phyloP scores from a whole-genome alignment of 2,888 invertebrate genomes.

The Pollenia amentaria region DNA sequence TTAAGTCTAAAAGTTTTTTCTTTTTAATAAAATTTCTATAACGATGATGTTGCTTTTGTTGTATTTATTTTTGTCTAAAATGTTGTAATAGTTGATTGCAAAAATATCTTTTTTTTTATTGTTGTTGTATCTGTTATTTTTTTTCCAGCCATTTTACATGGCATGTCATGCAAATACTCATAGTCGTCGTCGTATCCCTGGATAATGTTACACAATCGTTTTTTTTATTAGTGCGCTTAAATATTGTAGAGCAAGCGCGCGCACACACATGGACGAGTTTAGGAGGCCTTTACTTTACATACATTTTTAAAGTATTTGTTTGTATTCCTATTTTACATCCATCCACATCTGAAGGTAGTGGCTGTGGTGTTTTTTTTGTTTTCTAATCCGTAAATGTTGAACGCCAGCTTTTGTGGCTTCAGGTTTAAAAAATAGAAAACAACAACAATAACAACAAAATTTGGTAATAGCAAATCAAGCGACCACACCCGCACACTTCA shows the following conservation, averaged over 20 bases:
- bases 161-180: constrained; percentile 72
- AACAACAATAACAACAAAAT: constrained; percentile 59
- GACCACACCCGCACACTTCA: constrained; percentile 85
- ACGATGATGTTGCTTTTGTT: constrained; percentile 41
- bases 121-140: constrained; percentile 32
- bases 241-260: constrained; percentile 65
- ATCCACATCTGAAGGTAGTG: constrained; percentile 52
- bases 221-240: constrained; percentile 47
- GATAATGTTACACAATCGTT: constrained; percentile 73
- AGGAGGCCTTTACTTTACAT: constrained; percentile 61
- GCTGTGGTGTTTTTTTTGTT: constrained; percentile 39
- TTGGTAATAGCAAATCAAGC: constrained; percentile 77
- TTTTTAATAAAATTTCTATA: constrained; percentile 38
- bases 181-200: constrained; percentile 66
- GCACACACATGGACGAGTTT: constrained; percentile 70
- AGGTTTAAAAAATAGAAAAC: constrained; percentile 57
- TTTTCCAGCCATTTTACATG: constrained; percentile 60
- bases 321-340: constrained; percentile 54
- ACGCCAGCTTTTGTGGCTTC: constrained; percentile 69
- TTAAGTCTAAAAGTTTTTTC: background rate
- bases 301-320: constrained; percentile 9
- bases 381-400: constrained; percentile 62
- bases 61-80: constrained; percentile 19
- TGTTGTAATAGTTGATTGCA: constrained; percentile 66
- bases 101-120: constrained; percentile 36